Evolutionary conservation across 2,888 invertebrate species (phyloP).

Genomic region (Gasteruption jaculator): DNA sequence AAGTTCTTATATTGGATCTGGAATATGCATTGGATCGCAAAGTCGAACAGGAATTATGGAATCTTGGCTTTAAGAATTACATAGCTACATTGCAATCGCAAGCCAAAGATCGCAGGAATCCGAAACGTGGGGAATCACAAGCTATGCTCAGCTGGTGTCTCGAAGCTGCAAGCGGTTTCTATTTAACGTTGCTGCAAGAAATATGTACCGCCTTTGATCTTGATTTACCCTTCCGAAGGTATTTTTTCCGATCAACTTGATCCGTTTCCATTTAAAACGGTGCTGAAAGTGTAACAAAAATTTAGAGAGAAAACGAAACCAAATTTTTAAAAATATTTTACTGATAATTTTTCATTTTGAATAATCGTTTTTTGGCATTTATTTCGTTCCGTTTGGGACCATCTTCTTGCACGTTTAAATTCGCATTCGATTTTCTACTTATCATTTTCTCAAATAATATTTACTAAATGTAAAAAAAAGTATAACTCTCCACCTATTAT

Average conservation of each 20-base stretch:
- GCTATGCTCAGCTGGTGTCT: slow-evolving; percentile 75
- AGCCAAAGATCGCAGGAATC: slow-evolving; percentile 77
- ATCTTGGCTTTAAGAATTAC: slow-evolving; percentile 82
- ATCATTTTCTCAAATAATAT: too few species aligned
- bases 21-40: slow-evolving; percentile 86
- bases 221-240: slow-evolving; percentile 70
- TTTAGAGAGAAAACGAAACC: not conserved
- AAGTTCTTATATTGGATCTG: slow-evolving; percentile 71
- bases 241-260: too few species aligned
- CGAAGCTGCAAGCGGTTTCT: slow-evolving; percentile 82
- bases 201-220: slow-evolving; percentile 77
- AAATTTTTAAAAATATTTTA: not conserved
- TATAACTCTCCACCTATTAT: too few species aligned
- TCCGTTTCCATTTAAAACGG: too few species aligned
- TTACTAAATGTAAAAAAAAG: too few species aligned
- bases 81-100: slow-evolving; percentile 74
- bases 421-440: too few species aligned
- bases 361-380: too few species aligned
- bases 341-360: slow-evolving; percentile 6
- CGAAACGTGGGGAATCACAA: slow-evolving; percentile 70
- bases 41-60: slow-evolving; percentile 87
- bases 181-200: slow-evolving; percentile 75
- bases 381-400: too few species aligned
- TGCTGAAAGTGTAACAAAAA: not conserved
- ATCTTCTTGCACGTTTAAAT: too few species aligned